Base-by-base conservation (phyloP, 2,797 vertebrate genomes). In the Helarctos malayanus region DNA sequence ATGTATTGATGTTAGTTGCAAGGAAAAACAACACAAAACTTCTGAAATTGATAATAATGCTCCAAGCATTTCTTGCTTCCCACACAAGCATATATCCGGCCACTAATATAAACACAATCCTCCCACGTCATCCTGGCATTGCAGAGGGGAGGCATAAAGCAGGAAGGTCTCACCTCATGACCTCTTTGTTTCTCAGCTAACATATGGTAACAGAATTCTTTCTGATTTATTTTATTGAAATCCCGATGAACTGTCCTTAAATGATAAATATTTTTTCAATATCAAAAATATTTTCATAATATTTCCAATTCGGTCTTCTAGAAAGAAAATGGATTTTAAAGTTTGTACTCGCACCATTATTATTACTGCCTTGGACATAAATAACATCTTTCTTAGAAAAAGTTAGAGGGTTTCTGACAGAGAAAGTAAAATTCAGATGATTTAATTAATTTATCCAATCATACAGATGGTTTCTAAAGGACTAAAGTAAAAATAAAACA, bases 331-430 rank as follows among this genome's bases (percentile, higher is more conserved):
- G 32, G 29, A 76, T 75, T 92, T 94, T 47, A 57, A 52, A 32
- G n/a, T 56, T 59, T 82, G 38, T 83, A 27, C 16, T 65, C 52
- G 87, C 35, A 73, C 18, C 57, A 45, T 89, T 91, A 59, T 21
- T 89, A 75, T 71, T 79, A 80, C 54, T 85, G 11, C 16, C 54
- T 78, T 71, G 5, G 29, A 35, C 63, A 71, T 59, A 92, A 83
- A 87, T 38, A 92, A 78, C 61, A 82, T 29, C 38, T 87, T 89
- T 73, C 81, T 78, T 73, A 94, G 61, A 95, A 83, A 94, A 90
- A 47, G 19, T 65, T 32, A 80, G 25, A 59, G 18, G 18, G 47
- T 81, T 89, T 86, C 35, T 71, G 79, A 69, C 57, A 92, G 23
- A 91, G 63, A 80, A 84, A 88, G n/a, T 41, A 3, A 96, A 89